Evolutionary conservation across 2,888 invertebrate species (phyloP).

Genomic region (Sycophila texana): DNA sequence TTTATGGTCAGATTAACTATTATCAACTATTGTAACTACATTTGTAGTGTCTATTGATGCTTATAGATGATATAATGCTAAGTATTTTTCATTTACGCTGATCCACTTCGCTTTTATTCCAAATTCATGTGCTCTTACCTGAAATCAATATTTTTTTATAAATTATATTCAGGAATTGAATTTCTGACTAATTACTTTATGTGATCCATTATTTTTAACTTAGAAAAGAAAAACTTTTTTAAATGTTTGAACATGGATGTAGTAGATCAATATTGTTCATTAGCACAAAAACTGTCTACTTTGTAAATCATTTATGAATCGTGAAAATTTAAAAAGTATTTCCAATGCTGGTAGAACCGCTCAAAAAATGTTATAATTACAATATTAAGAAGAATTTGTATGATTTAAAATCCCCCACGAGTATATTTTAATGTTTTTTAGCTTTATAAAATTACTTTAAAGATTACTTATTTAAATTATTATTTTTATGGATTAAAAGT

Average conservation of each 20-base stretch:
- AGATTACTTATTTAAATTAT: not conserved
- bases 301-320: too few species aligned
- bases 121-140: constrained; percentile 9
- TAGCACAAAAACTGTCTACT: not conserved
- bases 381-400: too few species aligned
- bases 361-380: too few species aligned
- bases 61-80: constrained; percentile 12
- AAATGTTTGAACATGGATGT: constrained; percentile 14
- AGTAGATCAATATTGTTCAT: not conserved
- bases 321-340: too few species aligned
- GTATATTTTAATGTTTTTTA: not conserved
- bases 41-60: constrained; percentile 28
- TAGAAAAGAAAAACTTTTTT: not conserved
- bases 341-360: too few species aligned
- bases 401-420: too few species aligned
- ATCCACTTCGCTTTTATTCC: constrained; percentile 3
- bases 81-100: not conserved
- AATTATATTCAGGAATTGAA: constrained; percentile 2
- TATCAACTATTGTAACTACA: constrained; percentile 14
- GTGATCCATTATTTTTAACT: constrained; percentile 17
- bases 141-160: constrained; percentile 3
- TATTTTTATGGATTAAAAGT: not conserved
- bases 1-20: constrained; percentile 19
- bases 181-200: not conserved
- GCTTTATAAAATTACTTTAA: not conserved